These are phyloP conservation scores for Athene cunicularia DNA, from an alignment of 2,113 vertebrate genomes.

Conservation along the genomic window DNA sequence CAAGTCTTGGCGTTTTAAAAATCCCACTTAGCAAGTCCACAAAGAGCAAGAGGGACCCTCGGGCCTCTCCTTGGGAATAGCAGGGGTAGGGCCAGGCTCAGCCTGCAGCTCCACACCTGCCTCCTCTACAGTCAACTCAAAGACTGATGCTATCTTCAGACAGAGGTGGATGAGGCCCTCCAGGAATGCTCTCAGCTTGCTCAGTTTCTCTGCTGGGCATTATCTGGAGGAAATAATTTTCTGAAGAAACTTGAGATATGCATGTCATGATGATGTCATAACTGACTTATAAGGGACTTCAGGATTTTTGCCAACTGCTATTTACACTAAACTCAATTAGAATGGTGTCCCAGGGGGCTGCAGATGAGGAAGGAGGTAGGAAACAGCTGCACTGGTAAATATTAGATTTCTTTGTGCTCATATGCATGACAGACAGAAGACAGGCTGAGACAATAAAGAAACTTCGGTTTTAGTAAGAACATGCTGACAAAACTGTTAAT, in stretches of 20 bases:
- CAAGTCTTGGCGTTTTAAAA: rapidly evolving
- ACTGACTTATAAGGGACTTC: not conserved
- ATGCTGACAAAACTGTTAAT: not conserved
- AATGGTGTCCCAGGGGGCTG: not conserved
- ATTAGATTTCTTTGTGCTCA: slow-evolving; percentile 48
- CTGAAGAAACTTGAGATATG: not conserved
- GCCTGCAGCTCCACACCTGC: not conserved
- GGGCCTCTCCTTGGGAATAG: not conserved
- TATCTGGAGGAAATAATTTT: not conserved
- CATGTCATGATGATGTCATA: not conserved
- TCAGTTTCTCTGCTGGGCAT: not conserved
- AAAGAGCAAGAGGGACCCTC: not conserved
- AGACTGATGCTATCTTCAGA: not conserved
- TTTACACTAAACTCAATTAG: not conserved
- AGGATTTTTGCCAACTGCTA: not conserved
- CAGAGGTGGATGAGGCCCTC: not conserved
- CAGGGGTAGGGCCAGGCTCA: not conserved
- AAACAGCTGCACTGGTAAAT: slow-evolving; percentile 47
- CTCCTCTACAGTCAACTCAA: not conserved
- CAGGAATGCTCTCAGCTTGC: not conserved
- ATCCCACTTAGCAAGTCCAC: not conserved
- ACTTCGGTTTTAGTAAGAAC: slow-evolving; percentile 9
- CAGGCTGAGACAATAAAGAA: slow-evolving; percentile 45
- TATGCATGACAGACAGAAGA: not conserved
- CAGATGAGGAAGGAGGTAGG: slow-evolving; percentile 26